Percentiles rank a stretch among this genome's conserved stretches.
Evolutionary conservation across 2,113 vertebrate genomes (phyloP).

Genomic region (Peromyscus polionotus): DNA sequence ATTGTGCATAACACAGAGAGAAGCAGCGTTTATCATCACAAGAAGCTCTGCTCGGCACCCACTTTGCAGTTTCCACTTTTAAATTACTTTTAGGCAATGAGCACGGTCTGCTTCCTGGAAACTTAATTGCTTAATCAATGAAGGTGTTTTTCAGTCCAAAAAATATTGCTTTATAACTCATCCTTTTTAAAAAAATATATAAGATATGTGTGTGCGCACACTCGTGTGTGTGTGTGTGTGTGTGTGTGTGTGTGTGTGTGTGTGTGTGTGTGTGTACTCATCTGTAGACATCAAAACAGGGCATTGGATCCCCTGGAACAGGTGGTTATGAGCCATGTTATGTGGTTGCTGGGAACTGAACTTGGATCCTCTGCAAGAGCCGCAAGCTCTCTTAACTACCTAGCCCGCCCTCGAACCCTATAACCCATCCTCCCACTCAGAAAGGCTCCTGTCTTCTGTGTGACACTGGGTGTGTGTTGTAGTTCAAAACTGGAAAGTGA

Average conservation of each 20-base stretch:
- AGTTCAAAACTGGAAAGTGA: conserved; percentile 57
- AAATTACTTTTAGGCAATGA: conserved; percentile 84
- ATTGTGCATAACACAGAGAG: conserved; percentile 39
- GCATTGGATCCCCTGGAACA: neutral
- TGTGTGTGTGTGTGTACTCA: neutral
- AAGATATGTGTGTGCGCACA: neutral
- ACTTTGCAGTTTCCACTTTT: conserved; percentile 74
- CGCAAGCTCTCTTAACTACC: too few species aligned
- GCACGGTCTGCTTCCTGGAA: conserved; percentile 80
- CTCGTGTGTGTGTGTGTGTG: too few species aligned
- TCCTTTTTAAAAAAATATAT: neutral
- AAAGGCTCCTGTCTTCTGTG: neutral
- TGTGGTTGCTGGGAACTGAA: neutral
- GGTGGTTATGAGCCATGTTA: neutral
- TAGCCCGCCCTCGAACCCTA: neutral
- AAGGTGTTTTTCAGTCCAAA: conserved; percentile 77
- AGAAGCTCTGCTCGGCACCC: conserved; percentile 54
- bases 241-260: too few species aligned
- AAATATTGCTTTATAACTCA: conserved; percentile 71
- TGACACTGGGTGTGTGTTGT: conserved; percentile 42
- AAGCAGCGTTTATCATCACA: conserved; percentile 24
- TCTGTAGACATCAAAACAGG: neutral
- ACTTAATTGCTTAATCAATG: conserved; percentile 87
- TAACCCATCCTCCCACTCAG: conserved; percentile 66
- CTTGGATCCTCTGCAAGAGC: neutral